Conservation (phyloP, 2,113 vertebrate genomes). For the Petrocephalus microphthalmus region DNA sequence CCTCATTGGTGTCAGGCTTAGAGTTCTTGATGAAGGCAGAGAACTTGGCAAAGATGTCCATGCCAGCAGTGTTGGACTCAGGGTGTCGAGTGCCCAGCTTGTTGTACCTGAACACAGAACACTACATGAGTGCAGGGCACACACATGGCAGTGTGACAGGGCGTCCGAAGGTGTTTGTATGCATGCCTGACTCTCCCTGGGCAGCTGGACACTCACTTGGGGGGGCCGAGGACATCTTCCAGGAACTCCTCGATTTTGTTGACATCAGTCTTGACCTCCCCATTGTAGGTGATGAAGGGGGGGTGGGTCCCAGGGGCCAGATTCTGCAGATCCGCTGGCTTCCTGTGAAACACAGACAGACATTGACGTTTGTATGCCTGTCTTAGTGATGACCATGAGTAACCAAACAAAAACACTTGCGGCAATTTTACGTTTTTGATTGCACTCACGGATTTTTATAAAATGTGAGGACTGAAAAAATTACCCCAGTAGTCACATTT, state of each 20-base stretch:
- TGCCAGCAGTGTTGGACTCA: constrained; percentile 93
- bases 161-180: neutral
- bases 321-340: constrained; percentile 95
- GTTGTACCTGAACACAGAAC: constrained; percentile 60
- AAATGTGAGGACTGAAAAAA: too few relatives aligned
- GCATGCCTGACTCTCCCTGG: neutral
- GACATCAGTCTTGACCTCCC: constrained; percentile 93
- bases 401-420: too few relatives aligned
- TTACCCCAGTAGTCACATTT: too few relatives aligned
- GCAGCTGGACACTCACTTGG: constrained; percentile 72
- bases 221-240: constrained; percentile 88
- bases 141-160: neutral
- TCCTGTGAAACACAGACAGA: constrained; percentile 59
- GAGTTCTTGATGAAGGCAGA: constrained; percentile 97
- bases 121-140: neutral
- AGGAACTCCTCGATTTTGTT: constrained; percentile 99
- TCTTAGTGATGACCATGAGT: too few relatives aligned
- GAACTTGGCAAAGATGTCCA: constrained; percentile 99
- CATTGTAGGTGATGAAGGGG: constrained; percentile 93
- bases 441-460: too few relatives aligned
- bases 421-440: too few relatives aligned
- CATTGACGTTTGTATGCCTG: neutral
- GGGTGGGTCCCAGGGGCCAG: constrained; percentile 95
- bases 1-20: constrained; percentile 89
- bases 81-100: constrained; percentile 89